phyloP scores from a whole-genome alignment of 2,888 invertebrate species.

The Cosmopolites sordidus region DNA sequence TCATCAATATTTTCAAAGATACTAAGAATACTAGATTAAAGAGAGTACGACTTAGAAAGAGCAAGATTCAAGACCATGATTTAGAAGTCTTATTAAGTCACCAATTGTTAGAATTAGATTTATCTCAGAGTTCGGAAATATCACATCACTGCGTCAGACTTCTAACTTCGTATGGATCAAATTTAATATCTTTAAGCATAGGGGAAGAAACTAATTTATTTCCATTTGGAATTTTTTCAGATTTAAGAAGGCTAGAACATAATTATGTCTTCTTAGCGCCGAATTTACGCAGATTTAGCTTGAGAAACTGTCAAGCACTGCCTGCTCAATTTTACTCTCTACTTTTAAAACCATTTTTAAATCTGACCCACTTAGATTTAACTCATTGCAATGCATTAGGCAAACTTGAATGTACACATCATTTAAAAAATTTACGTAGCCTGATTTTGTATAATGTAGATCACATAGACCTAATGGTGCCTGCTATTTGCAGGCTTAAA shows the following conservation, averaged over 20 bases:
- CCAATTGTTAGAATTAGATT: constrained; percentile 67
- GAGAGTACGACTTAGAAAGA: constrained; percentile 65
- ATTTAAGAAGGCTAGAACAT: constrained; percentile 30
- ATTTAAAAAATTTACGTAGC: constrained; percentile 64
- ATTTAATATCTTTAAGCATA: constrained; percentile 65
- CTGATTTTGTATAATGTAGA: constrained; percentile 79
- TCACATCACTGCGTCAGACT: constrained; percentile 60
- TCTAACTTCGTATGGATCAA: constrained; percentile 65
- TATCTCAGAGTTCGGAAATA: constrained; percentile 69
- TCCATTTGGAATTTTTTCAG: constrained; percentile 9
- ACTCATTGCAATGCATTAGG: constrained; percentile 62
- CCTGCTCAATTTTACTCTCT: constrained; percentile 52
- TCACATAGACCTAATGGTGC: constrained; percentile 58
- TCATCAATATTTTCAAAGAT: constrained; percentile 69
- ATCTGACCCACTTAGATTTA: constrained; percentile 67
- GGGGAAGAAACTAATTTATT: constrained; percentile 44
- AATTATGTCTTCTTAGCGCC: constrained; percentile 58
- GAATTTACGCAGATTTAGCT: constrained; percentile 55
- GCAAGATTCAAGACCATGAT: constrained; percentile 67
- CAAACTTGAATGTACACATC: constrained; percentile 63
- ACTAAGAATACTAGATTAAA: constrained; percentile 63
- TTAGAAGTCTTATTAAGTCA: constrained; percentile 69
- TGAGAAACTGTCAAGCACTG: constrained; percentile 53
- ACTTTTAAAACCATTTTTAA: constrained; percentile 57
- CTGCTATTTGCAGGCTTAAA: constrained; percentile 57